These are phyloP conservation scores for Blastobasis lacticolella DNA, from an alignment of 2,888 invertebrate genomes.

Conservation along the genomic window DNA sequence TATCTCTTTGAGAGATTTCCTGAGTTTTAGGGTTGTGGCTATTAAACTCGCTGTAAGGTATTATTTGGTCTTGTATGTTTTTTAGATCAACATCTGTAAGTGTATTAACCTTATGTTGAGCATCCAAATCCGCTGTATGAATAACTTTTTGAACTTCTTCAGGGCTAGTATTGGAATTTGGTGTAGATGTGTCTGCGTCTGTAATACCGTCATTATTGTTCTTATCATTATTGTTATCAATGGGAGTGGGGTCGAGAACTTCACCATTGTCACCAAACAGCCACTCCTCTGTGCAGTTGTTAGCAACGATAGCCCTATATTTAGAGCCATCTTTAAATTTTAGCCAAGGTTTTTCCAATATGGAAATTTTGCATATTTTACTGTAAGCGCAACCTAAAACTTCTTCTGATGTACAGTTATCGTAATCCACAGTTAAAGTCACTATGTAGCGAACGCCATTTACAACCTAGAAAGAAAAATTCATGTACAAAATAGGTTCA, in stretches of 20 bases:
- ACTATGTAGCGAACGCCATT: constrained; percentile 76
- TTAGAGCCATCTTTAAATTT: constrained; percentile 71
- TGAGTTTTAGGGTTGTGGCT: constrained; percentile 4
- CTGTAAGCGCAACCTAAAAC: constrained; percentile 36
- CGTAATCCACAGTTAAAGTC: constrained; percentile 62
- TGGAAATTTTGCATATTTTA: constrained; percentile 74
- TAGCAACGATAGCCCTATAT: constrained; percentile 74
- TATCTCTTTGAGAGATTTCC: constrained; percentile 3
- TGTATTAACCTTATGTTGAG: constrained; percentile 33
- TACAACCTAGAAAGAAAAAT: constrained; percentile 62
- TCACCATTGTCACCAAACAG: constrained; percentile 57
- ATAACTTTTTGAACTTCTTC: constrained; percentile 15
- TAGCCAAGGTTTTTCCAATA: constrained; percentile 79
- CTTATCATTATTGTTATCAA: constrained; percentile 22
- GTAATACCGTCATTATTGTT: constrained; percentile 30
- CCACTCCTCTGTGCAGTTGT: constrained; percentile 79
- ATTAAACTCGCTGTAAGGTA: constrained; percentile 30
- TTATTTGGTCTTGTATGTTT: constrained; percentile 56
- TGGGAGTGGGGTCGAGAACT: constrained; percentile 22
- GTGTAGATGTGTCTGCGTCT: constrained; percentile 21
- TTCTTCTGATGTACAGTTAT: constrained; percentile 47
- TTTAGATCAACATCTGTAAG: constrained; percentile 46
- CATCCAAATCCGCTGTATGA: constrained; percentile 38
- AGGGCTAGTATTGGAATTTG: too few relatives aligned
- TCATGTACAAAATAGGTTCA: not conserved